Evolutionary conservation across 1,140 invertebrate genomes (phyloP), one percentile per base, ranked within the genome.

Genomic region (Zaprionus vittiger): DNA sequence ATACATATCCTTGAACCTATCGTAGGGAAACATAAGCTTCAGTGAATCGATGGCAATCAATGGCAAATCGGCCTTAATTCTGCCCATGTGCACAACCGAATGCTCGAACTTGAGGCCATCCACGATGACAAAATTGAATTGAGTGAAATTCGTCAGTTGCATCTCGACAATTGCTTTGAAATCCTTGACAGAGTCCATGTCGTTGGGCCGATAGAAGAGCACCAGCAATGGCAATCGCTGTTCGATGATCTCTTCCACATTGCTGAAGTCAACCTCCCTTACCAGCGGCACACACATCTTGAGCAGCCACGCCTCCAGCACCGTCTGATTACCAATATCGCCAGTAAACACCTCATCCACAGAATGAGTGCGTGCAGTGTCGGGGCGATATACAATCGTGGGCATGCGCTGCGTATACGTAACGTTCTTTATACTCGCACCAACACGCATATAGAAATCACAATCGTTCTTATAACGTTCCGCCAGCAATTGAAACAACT

Each of bases 11-110:
- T 38, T 57, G 4, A 80, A 82, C 2, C 60, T 34, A 0, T 37
- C 6, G 54, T 74, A 89, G 11, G 67, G 34, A 68, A 62, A 77
- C 73, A 82, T 77, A 15, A 70, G 68, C 12, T 74, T 47, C 9
- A 90, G 44, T 2, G 81, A 85, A 67, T 89, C 84, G 34, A 90
- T 85, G 59, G 81, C 85, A 9, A 89, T 77, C 2, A 89, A 6
- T 2, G 81, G 79, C 20, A 89, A 34, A 61, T 89, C 78, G 15
- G 26, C 38, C 0, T 7, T 7, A 0, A 59, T 61, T 61, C 68
- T 75, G 9, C 65, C 69, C 75, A 83, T 63, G 6, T 89, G 78
- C 1, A 4, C 3, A 7, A 89, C 66, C 0, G 81, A 81, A 37
- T 89, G 78, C 37, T 64, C 56, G 15, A 87, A 89, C 49, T 59